Evolutionary conservation across 2,113 vertebrate species (phyloP).

Genomic region (Pachyramphus minor): DNA sequence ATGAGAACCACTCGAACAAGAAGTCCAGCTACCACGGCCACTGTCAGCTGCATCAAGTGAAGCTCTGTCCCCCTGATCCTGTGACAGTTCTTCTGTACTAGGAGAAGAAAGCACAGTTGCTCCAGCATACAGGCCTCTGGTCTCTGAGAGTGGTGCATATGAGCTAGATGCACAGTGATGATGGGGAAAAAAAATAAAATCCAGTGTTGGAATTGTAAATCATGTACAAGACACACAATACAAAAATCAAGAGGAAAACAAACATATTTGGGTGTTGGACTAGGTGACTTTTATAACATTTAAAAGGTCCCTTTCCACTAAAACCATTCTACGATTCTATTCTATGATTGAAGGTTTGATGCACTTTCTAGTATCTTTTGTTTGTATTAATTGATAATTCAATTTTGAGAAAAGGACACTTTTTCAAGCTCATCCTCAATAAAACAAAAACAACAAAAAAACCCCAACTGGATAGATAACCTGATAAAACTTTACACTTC

Average conservation of each 20-base stretch:
- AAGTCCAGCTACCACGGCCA: conserved; percentile 97
- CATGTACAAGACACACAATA: neutral
- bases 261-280: neutral
- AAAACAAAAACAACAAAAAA: neutral
- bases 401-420: neutral
- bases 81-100: conserved; percentile 93
- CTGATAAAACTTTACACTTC: neutral
- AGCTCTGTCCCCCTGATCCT: conserved; percentile 93
- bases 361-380: neutral
- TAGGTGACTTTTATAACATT: neutral
- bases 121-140: conserved; percentile 84
- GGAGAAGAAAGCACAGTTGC: conserved; percentile 92
- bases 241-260: neutral
- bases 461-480: neutral
- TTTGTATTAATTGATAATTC: neutral
- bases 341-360: neutral
- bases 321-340: neutral
- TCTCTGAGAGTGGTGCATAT: conserved; percentile 88
- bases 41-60: conserved; percentile 97
- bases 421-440: neutral
- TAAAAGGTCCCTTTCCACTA: neutral
- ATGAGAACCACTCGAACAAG: conserved; percentile 95
- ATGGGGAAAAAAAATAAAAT: neutral
- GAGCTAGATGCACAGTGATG: conserved; percentile 71
- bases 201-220: neutral